Evolutionary conservation across 2,888 invertebrate genomes (phyloP).

Genomic region (Aporophyla lueneburgensis): DNA sequence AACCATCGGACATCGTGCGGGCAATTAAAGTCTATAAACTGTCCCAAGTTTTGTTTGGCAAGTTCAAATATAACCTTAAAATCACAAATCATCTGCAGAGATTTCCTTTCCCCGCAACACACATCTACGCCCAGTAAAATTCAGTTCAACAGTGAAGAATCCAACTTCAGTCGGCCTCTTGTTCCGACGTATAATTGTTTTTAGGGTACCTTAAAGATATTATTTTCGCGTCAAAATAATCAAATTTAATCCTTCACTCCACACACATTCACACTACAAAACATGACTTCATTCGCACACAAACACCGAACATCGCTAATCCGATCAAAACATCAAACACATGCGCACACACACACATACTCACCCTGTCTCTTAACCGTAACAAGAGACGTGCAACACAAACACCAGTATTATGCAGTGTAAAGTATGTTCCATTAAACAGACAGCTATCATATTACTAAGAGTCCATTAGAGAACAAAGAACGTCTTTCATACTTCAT

Average conservation of each 20-base stretch:
- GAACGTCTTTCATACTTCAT: conserved; percentile 49
- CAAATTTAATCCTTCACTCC: background rate
- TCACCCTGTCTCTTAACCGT: conserved; percentile 17
- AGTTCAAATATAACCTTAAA: too few relatives aligned
- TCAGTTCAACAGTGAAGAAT: too few relatives aligned
- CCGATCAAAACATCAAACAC: background rate
- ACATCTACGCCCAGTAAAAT: too few relatives aligned
- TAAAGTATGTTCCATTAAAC: conserved; percentile 61
- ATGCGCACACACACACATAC: too few relatives aligned
- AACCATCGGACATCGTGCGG: too few relatives aligned
- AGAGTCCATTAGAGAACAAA: conserved; percentile 71
- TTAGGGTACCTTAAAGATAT: background rate
- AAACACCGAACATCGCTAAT: background rate
- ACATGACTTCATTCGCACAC: background rate
- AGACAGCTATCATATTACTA: conserved; percentile 67
- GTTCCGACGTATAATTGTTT: too few relatives aligned
- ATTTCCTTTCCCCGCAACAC: too few relatives aligned
- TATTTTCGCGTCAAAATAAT: background rate
- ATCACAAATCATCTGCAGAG: too few relatives aligned
- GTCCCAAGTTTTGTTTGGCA: too few relatives aligned
- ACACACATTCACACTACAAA: background rate
- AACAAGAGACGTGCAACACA: conserved; percentile 51
- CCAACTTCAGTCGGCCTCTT: too few relatives aligned
- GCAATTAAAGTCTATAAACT: too few relatives aligned
- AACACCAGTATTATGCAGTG: conserved; percentile 55